These are phyloP conservation scores for Melikaiella ostensackeni DNA, from an alignment of 2,888 invertebrate genomes.

Conservation along the genomic window DNA sequence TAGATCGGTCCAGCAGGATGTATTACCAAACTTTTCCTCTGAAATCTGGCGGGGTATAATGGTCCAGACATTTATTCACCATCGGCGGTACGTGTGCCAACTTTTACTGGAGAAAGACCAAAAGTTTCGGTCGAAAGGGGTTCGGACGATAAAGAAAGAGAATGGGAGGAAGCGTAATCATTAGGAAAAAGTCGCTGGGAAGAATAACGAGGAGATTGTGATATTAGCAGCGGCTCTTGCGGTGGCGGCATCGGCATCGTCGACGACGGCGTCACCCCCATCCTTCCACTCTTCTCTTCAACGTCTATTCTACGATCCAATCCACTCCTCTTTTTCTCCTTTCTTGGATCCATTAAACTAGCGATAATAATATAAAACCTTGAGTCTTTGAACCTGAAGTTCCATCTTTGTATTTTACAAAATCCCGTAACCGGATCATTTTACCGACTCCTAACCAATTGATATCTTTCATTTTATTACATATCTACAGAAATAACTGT, in stretches of 20 bases:
- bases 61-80: conserved; percentile 70
- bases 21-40: conserved; percentile 69
- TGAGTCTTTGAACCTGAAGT: conserved; percentile 37
- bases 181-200: conserved; percentile 64
- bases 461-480: not conserved
- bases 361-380: conserved; percentile 53
- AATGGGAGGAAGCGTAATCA: conserved; percentile 59
- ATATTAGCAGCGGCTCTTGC: conserved; percentile 66
- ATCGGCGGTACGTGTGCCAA: conserved; percentile 69
- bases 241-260: conserved; percentile 48
- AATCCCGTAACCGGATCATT: not conserved
- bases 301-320: conserved; percentile 46
- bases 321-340: conserved; percentile 46
- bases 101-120: conserved; percentile 72
- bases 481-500: not conserved
- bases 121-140: conserved; percentile 63
- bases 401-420: not conserved
- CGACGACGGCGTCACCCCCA: conserved; percentile 44
- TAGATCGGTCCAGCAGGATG: conserved; percentile 59
- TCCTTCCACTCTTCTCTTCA: conserved; percentile 53
- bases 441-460: not conserved
- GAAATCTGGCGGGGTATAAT: conserved; percentile 62
- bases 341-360: conserved; percentile 53
- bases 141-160: conserved; percentile 31
- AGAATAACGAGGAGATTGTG: conserved; percentile 69